These are phyloP conservation scores for Oceanodroma tethys DNA, from an alignment of 2,113 vertebrate genomes.

Conservation along the genomic window DNA sequence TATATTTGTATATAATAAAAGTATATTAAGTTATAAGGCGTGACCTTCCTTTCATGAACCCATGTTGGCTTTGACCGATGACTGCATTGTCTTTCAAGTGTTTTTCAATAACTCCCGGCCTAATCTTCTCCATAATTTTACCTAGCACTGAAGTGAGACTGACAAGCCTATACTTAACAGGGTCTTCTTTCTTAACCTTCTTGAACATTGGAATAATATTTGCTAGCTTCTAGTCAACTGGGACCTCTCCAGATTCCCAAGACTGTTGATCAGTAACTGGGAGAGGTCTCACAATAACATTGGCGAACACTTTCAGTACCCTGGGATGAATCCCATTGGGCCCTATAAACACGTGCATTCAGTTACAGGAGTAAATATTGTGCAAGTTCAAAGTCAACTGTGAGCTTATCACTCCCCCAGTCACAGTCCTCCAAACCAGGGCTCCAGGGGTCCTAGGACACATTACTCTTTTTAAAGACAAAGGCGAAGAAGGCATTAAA, in stretches of 20 bases:
- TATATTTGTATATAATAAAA: too few relatives aligned
- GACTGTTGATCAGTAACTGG: not conserved
- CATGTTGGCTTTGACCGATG: fast-evolving
- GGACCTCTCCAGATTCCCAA: not conserved
- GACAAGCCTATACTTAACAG: not conserved
- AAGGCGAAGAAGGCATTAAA: not conserved
- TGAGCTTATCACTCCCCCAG: not conserved
- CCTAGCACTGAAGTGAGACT: not conserved
- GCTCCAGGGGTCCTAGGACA: fast-evolving
- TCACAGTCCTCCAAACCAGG: not conserved
- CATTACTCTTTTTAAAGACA: not conserved
- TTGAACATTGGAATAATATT: not conserved
- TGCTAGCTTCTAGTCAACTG: not conserved
- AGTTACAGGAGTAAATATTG: not conserved
- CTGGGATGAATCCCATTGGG: not conserved
- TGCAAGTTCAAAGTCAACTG: not conserved
- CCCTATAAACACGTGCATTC: not conserved
- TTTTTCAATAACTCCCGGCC: not conserved
- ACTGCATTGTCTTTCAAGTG: not conserved
- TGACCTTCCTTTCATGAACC: not conserved
- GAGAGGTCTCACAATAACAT: not conserved
- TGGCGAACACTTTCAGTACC: not conserved
- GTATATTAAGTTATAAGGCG: not conserved
- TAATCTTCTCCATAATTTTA: not conserved
- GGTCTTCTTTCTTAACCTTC: not conserved